A percentile compares a stretch with the other conserved stretches of the same genome.
Conservation (phyloP, 2,797 vertebrate genomes). For the Enteromius fasciolatus region DNA sequence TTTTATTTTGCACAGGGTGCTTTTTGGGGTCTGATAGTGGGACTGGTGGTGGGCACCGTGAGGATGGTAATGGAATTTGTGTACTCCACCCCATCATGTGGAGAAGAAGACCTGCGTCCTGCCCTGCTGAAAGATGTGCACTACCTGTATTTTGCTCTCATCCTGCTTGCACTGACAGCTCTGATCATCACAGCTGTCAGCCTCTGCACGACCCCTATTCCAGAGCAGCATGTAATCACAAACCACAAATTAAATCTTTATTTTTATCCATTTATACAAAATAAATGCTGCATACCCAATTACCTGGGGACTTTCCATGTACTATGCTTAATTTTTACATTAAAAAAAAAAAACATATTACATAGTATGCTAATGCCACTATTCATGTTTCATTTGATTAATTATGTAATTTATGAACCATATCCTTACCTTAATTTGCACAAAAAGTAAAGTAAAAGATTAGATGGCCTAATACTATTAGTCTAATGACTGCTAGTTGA, state of each 20-base stretch:
- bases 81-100: conserved; percentile 81
- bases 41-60: conserved; percentile 80
- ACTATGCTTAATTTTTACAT: not conserved
- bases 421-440: too few species aligned
- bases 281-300: not conserved
- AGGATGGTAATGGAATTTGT: conserved; percentile 90
- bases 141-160: conserved; percentile 94
- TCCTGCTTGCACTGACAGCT: conserved; percentile 81
- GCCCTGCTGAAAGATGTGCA: conserved; percentile 85
- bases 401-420: not conserved
- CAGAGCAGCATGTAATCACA: conserved; percentile 83
- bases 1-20: conserved; percentile 80
- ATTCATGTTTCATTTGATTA: not conserved
- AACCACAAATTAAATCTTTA: not conserved
- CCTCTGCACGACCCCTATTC: conserved; percentile 83
- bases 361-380: not conserved
- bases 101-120: conserved; percentile 84
- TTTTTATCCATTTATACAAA: not conserved
- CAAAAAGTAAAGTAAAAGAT: not conserved
- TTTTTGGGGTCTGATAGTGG: conserved; percentile 91
- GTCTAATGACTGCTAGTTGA: not conserved
- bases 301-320: not conserved
- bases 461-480: not conserved
- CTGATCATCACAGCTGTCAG: conserved; percentile 79
- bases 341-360: not conserved